Percentiles rank a stretch among this genome's conserved stretches.
Evolutionary conservation across 2,113 vertebrate genomes (phyloP).

Genomic region (Pelobates fuscus): DNA sequence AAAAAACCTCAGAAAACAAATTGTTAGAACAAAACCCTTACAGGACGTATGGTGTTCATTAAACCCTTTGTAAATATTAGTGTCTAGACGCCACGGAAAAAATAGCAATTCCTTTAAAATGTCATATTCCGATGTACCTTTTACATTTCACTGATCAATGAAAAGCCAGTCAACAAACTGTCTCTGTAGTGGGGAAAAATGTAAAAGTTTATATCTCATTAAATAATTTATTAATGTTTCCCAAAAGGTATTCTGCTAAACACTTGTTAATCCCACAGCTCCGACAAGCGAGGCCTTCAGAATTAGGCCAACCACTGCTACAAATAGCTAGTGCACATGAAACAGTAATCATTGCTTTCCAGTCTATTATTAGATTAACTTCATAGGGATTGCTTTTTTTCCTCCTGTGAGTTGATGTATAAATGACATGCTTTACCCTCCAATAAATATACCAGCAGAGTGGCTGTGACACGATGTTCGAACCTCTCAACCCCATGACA

Average conservation of each 20-base stretch:
- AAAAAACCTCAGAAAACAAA: too few relatives aligned
- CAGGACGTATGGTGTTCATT: too few relatives aligned
- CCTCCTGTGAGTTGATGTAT: conserved; percentile 73
- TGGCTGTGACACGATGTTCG: conserved; percentile 70
- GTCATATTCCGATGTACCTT: background rate
- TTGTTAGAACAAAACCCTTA: too few relatives aligned
- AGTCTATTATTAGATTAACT: conserved; percentile 79
- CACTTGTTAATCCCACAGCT: conserved; percentile 67
- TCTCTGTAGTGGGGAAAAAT: conserved; percentile 50
- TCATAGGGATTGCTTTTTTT: conserved; percentile 71
- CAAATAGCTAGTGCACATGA: conserved; percentile 70
- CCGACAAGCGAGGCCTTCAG: conserved; percentile 60
- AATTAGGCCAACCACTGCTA: conserved; percentile 70
- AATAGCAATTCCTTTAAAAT: too few relatives aligned
- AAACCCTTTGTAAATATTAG: too few relatives aligned
- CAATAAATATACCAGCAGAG: conserved; percentile 74
- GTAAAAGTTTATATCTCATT: conserved; percentile 61
- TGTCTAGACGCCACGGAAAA: too few relatives aligned
- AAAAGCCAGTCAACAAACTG: background rate
- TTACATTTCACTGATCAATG: background rate
- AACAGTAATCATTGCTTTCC: conserved; percentile 73
- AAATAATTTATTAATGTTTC: conserved; percentile 65
- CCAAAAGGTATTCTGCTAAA: conserved; percentile 60
- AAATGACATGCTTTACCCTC: conserved; percentile 76
- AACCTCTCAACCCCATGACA: conserved; percentile 67